Evolutionary conservation across 2,888 invertebrate genomes (phyloP), one percentile per base, ranked within the genome.

Genomic region (Stramonita haemastoma): DNA sequence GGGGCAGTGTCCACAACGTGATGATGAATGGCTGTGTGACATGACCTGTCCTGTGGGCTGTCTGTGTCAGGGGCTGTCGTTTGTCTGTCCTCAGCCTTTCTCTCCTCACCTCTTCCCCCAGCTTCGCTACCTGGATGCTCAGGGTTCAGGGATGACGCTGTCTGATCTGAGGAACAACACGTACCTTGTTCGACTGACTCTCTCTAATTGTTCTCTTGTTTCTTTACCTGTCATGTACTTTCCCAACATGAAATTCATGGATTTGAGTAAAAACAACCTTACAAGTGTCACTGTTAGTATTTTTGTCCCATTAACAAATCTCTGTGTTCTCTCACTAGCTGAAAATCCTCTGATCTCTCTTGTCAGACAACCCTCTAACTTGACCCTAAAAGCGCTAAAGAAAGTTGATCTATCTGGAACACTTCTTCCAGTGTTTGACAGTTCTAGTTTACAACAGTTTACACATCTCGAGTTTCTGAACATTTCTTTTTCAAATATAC

Each of bases 81-180:
- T 87, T n/a, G 46, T 87, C 19, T 87, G 87, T 79, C 22, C 22
- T 34, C 36, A 56, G 32, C 60, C n/a, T n/a, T 87, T 87, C 57
- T 46, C 87, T 4, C 13, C 87, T 46, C 13, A 36, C 32, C 66
- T 36, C 73, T 77, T n/a, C 56, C 77, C 77, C 26, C 34, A 73
- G 19, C 73, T 87, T 29, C 87, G 87, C 29, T 87, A 87, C 79
- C 77, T 87, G 26, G 87, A 87, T n/a, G 87, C 87, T 29, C n/a
- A 8, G 13, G 77, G 87, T 11, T 87, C 87, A 34, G 77, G 79
- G n/a, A 73, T 87, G 77, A 77, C 77, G 22, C 17, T 56, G 36
- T 29, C 6, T 13, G 77, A 77, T 36, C 8, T 87, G 29, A 29
- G 6, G 8, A 1, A 17, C 73, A 46, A 56, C n/a, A 5, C 4